Evolutionary conservation across 2,113 vertebrate genomes (phyloP).

Genomic region (Podarcis raffonei): DNA sequence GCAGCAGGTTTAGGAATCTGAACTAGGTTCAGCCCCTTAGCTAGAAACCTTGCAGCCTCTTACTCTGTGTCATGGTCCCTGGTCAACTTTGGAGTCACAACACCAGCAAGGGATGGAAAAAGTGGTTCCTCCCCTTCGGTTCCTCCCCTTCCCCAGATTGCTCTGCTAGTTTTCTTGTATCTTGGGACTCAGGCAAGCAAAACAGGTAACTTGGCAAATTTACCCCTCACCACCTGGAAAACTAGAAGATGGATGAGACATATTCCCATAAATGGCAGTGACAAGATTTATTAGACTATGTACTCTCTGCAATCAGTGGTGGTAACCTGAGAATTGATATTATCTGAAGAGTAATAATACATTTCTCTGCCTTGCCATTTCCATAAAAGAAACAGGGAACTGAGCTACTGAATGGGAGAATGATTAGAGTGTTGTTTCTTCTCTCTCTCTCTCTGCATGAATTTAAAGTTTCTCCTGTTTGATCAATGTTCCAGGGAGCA

Average conservation of each 20-base stretch:
- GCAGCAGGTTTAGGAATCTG: no score
- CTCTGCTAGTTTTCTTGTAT: no score
- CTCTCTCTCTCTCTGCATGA: slow-evolving; percentile 42
- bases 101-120: no score
- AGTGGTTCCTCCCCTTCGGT: no score
- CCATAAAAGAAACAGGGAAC: slow-evolving; percentile 52
- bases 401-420: slow-evolving; percentile 44
- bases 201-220: no score
- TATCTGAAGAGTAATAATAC: slow-evolving; percentile 68
- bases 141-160: no score
- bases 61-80: no score
- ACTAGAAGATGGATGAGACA: slow-evolving; percentile 48
- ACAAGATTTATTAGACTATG: slow-evolving; percentile 58
- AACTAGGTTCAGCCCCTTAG: no score
- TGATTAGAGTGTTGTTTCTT: slow-evolving; percentile 13
- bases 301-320: slow-evolving; percentile 54
- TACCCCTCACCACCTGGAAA: background rate
- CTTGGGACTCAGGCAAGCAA: no score
- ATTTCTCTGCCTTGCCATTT: slow-evolving; percentile 63
- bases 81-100: no score
- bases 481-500: slow-evolving; percentile 25
- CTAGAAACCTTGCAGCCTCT: no score
- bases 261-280: slow-evolving; percentile 48
- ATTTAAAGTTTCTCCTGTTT: slow-evolving; percentile 44
- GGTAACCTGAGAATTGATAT: slow-evolving; percentile 70